Evolutionary conservation across 2,888 invertebrate species (phyloP), one percentile per base, ranked within the genome.

Genomic region (Hirtodrosophila alboralis): DNA sequence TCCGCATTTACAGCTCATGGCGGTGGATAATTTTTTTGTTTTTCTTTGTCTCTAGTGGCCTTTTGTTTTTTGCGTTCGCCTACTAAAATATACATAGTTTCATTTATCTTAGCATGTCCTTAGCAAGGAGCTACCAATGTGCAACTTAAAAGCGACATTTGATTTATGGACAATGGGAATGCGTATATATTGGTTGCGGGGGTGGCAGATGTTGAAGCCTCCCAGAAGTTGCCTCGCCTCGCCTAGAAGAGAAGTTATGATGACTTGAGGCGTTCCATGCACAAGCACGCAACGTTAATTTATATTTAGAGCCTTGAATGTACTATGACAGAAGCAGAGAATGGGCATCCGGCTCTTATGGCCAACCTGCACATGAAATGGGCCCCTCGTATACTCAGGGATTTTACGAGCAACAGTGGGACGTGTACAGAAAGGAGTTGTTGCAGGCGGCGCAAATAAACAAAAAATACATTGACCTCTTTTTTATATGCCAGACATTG

Each of bases 381-480:
- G 16, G 45, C 52, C n/a, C n/a, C 65, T 70, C 79, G 71, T 85
- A 78, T 58, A 65, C 78, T 78, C 44, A 36, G 31, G 47, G 37
- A 63, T 49, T 86, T 86, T 85, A 79, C 63, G 84, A 59, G 60
- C 68, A 13, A 28, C n/a, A 26, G 16, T n/a, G 28, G 13, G 45
- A 10, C 5, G 33, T 4, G 23, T 13, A 40, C 0, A 1, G 8
- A 4, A 13, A 13, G 27, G 2, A n/a, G 21, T 12, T 31, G 41
- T 41, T 43, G 45, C 54, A 51, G 56, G 45, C 48, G 23, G 23
- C 45, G 60, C 40, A 68, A 58, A 78, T 64, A 73, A 76, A 69
- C 58, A 67, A 73, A 61, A 84, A 74, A 84, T 60, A 75, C 85
- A 74, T 86, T 81, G 87, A 84, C 85, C 85, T 73, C 67, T 75